Conservation (phyloP, 2,888 invertebrate genomes). For the Sepiola atlantica region DNA sequence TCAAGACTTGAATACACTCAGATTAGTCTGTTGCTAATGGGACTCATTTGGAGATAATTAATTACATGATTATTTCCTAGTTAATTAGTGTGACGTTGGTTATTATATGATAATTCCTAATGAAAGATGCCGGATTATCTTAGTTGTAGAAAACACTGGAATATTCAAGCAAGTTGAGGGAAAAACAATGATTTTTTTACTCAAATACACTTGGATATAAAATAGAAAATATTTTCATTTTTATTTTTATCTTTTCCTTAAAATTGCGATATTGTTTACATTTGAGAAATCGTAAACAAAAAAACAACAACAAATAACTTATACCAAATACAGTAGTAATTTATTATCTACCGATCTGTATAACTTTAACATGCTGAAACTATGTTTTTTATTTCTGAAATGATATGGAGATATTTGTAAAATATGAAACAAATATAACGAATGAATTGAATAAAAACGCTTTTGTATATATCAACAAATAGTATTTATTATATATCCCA, state of each 20-base stretch:
- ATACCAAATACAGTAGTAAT: too few relatives aligned
- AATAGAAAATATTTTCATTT: neutral
- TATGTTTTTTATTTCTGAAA: too few relatives aligned
- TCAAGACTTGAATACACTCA: too few relatives aligned
- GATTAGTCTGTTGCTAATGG: neutral
- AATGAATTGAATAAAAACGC: too few relatives aligned
- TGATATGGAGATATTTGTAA: too few relatives aligned
- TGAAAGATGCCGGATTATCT: neutral
- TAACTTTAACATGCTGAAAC: too few relatives aligned
- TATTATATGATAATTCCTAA: neutral
- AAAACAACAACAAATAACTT: too few relatives aligned
- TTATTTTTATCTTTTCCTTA: neutral
- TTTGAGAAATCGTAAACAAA: too few relatives aligned
- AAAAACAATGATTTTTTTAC: neutral
- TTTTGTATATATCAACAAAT: too few relatives aligned
- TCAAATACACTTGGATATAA: neutral
- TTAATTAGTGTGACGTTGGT: neutral
- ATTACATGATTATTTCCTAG: neutral
- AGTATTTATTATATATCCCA: too few relatives aligned
- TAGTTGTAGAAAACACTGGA: neutral
- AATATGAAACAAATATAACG: too few relatives aligned
- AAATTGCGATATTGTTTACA: neutral
- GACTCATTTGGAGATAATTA: neutral
- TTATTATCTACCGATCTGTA: too few relatives aligned
- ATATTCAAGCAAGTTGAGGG: neutral